Base-by-base conservation (phyloP, 1,140 invertebrate genomes). In the Cyrtorhinus lividipennis region DNA sequence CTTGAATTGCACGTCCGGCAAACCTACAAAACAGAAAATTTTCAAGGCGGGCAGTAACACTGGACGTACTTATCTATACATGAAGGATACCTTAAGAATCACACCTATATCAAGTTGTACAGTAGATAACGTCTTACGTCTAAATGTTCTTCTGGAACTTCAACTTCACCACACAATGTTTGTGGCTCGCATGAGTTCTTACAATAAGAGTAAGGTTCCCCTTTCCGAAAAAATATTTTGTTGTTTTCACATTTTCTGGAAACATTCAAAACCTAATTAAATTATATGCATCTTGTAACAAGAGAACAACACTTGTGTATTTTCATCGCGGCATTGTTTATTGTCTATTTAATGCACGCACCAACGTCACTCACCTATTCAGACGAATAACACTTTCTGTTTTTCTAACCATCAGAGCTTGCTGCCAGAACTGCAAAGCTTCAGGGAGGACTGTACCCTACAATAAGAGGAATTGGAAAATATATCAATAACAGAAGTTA, bases 161-260 rank as follows among this genome's bases (percentile, higher is more conserved):
- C 77, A 2, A 96, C 90, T 74, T 98, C 94, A 0, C 95, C 95
- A 74, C 95, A 98, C 81, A 90, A 88, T 0, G 94, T 97, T 56
- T 79, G 81, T 1, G 80, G 71, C 67, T 86, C 85, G 76, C 95
- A 98, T 0, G 81, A 77, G 66, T 88, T 84, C 67, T 91, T 91
- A 72, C 95, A 98, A 72, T 93, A 90, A 2, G 89, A 87, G 67
- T 85, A 78, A 13, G 84, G 84, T 68, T 87, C 83, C 20, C 70
- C 70, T 63, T 69, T 69, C 68, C 87, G 84, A 38, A 89, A 85
- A 72, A 89, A 90, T 1, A 91, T 85, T 74, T 90, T 86, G 15
- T 84, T 83, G 59, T 85, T 86, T 62, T 85, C 82, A 69, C 87
- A 89, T 79, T 89, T 88, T 68, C 87, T 88, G 76, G 13, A 77